Evolutionary conservation across 2,797 vertebrate genomes (phyloP).

Genomic region (Lithobates sylvaticus): DNA sequence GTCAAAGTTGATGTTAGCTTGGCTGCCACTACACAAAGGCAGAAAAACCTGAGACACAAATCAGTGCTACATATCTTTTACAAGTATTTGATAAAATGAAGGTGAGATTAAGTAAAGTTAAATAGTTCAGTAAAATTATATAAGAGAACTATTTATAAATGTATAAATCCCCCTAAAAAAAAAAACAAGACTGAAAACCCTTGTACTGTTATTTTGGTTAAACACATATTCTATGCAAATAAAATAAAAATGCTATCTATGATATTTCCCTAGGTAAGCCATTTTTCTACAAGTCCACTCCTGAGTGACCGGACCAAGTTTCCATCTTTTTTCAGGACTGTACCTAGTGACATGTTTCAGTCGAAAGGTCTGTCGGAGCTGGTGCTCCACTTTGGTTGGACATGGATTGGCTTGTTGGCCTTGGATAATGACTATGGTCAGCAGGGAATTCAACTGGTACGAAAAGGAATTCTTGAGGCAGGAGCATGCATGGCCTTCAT

Average conservation of each 20-base stretch:
- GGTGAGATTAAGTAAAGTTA: no score
- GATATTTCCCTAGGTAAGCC: conserved; percentile 24
- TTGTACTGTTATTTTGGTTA: no score
- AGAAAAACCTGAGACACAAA: no score
- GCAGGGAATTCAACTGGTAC: conserved; percentile 14
- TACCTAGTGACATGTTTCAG: conserved; percentile 29
- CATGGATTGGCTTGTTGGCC: conserved; percentile 23
- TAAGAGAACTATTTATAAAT: no score
- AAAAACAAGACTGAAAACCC: no score
- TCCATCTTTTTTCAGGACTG: conserved; percentile 30
- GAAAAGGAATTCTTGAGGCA: neutral
- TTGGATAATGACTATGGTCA: conserved; percentile 25
- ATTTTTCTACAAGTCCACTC: neutral
- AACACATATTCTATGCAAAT: neutral
- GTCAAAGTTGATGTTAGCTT: no score
- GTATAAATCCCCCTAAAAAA: no score
- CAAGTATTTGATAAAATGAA: no score
- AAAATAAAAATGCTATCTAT: neutral
- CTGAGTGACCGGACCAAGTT: conserved; percentile 44
- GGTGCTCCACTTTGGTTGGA: conserved; percentile 30
- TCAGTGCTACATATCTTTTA: no score
- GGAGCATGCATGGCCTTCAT: conserved; percentile 34
- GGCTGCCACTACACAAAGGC: no score
- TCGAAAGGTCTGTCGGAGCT: conserved; percentile 21
- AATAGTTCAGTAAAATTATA: no score